A percentile compares a stretch with the other conserved stretches of the same genome.
Evolutionary conservation across 1,140 invertebrate species (phyloP).

Genomic region (Drosophila lacteicornis): DNA sequence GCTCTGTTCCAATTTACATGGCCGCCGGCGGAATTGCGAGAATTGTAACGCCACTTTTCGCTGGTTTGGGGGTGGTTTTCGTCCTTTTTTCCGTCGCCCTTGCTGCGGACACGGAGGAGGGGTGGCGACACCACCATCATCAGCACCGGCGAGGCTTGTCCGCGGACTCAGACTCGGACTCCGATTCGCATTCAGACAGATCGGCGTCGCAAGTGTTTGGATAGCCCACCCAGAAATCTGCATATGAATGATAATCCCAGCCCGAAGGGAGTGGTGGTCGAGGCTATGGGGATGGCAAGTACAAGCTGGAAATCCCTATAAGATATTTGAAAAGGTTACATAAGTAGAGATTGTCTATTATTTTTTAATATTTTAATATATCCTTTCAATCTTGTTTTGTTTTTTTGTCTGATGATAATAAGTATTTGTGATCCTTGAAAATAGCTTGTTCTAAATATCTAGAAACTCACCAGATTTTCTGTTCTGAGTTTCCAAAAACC

Average conservation of each 20-base stretch:
- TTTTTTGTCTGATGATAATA: too few species aligned
- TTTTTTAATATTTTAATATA: too few species aligned
- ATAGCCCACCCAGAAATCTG: constrained; percentile 15
- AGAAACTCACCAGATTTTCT: too few species aligned
- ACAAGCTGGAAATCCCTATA: too few species aligned
- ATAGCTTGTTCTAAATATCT: too few species aligned
- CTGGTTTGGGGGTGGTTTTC: constrained; percentile 59
- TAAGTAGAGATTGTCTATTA: too few species aligned
- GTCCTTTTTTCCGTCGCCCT: constrained; percentile 9
- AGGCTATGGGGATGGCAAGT: background rate
- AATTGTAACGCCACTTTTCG: constrained; percentile 58
- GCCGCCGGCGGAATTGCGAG: constrained; percentile 5
- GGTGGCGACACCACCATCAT: constrained; percentile 2
- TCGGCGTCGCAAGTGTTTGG: constrained; percentile 72
- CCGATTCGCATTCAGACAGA: constrained; percentile 59
- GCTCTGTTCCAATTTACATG: constrained; percentile 69
- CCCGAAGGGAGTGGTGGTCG: background rate
- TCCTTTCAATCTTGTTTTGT: too few species aligned
- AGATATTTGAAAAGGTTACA: background rate
- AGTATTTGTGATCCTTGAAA: too few species aligned
- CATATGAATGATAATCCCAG: background rate
- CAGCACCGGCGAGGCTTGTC: constrained; percentile 5
- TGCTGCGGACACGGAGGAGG: background rate
- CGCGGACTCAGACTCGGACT: constrained; percentile 25
- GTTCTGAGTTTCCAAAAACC: too few species aligned